These are phyloP conservation scores for Hydropotes inermis DNA, from an alignment of 2,113 vertebrate species.

Conservation along the genomic window DNA sequence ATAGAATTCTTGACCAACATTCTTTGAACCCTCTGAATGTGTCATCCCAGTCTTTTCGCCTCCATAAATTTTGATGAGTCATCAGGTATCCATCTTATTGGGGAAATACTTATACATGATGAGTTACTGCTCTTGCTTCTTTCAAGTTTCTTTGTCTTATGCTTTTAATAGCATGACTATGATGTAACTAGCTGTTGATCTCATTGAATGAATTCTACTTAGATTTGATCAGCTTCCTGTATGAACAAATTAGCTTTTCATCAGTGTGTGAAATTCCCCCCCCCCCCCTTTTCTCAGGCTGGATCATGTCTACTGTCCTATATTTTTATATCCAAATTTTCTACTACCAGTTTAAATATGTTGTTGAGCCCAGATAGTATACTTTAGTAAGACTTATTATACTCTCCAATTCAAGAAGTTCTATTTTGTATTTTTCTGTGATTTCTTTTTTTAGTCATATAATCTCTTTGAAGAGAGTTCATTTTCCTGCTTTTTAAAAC, in stretches of 20 bases:
- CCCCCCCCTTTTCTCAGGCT: background rate
- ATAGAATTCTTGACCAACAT: background rate
- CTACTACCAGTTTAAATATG: background rate
- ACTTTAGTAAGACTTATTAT: background rate
- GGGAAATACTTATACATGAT: background rate
- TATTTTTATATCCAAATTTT: background rate
- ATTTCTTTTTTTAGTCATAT: background rate
- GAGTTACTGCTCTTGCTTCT: background rate
- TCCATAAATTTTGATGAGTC: background rate
- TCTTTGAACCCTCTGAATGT: background rate
- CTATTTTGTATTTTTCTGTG: background rate
- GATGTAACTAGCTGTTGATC: background rate
- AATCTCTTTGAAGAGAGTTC: background rate
- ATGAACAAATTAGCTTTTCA: background rate
- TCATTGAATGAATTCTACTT: background rate
- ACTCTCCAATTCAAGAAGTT: background rate
- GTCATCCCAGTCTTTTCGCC: background rate
- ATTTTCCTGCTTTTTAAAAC: background rate
- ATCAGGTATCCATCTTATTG: background rate
- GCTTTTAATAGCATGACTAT: background rate
- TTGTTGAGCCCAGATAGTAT: background rate
- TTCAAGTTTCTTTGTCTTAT: background rate
- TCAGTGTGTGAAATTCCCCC: background rate
- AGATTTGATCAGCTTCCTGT: background rate
- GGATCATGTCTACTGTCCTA: background rate